A percentile compares a stretch with the other conserved stretches of the same genome.
These are phyloP conservation scores for Ifrita kowaldi DNA, from an alignment of 2,113 vertebrate species.

Conservation along the genomic window DNA sequence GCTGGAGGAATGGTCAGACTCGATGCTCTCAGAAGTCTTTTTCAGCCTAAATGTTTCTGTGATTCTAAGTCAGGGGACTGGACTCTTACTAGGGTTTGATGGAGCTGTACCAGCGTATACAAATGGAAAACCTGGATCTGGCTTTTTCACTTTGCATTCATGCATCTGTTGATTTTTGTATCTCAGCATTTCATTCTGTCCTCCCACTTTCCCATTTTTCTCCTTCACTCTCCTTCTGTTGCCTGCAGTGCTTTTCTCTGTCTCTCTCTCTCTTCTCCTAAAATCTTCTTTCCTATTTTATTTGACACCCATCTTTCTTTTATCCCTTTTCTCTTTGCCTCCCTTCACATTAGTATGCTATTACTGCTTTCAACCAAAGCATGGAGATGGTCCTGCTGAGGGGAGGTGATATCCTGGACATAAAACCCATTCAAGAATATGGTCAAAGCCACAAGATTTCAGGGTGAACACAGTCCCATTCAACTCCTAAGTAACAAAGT, in stretches of 20 bases:
- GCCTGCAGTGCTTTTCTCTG: background rate
- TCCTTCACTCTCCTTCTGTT: background rate
- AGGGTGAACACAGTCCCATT: background rate
- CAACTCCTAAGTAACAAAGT: background rate
- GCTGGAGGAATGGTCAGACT: background rate
- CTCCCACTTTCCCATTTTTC: background rate
- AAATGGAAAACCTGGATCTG: background rate
- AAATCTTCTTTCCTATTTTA: background rate
- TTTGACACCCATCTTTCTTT: background rate
- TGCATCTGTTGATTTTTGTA: background rate
- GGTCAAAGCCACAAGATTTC: background rate
- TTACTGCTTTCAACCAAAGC: background rate
- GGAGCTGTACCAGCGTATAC: background rate
- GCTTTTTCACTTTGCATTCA: background rate
- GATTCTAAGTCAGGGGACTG: background rate
- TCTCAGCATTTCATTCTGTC: background rate
- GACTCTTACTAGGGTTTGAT: background rate
- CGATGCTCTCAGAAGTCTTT: background rate
- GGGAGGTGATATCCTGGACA: background rate
- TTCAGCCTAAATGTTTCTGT: background rate
- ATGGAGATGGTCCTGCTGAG: background rate
- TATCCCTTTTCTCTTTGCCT: background rate
- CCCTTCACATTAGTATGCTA: background rate
- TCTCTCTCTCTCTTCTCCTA: background rate
- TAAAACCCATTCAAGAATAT: background rate